Base-by-base conservation (phyloP, 2,113 vertebrate genomes). In the Chionodraco myersi region DNA sequence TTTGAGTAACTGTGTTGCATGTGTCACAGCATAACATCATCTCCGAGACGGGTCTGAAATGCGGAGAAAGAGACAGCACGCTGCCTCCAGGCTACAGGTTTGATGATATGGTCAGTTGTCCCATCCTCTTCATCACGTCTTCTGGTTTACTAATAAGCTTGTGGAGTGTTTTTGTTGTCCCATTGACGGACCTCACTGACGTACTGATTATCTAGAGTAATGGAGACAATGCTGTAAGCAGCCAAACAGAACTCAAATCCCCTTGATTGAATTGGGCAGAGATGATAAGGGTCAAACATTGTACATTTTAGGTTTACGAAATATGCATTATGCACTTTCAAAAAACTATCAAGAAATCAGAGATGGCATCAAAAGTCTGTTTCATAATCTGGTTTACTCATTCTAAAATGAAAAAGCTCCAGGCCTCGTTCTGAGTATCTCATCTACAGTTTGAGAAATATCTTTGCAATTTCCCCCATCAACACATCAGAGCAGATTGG, bases 61-160 rank as follows among this genome's bases (percentile, higher is more conserved):
- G 86, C 81, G 94, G 95, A 65, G 94, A 88, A n/a, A 84, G 79
- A 79, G 94, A 95, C 0, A 77, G 77, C 77, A 91, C 94, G 4
- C 85, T 95, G 54, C 95, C 94, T 53, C 94, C 94, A 3, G 85
- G 72, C 47, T 95, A 94, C 93, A 93, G 93, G 90, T 80, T 77
- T 59, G 51, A 80, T 76, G 82, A 93, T 54, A 74, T 89, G 94
- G 95, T 95, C 85, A 92, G 95, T 94, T 73, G 21, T n/a, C n/a
- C 26, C 2, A 5, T 51, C 47, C 52, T 70, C 51, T 49, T 62
- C 57, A 59, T 58, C 23, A 16, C 53, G 15, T 70, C 44, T 69
- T 76, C 15, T 69, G 44, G 21, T 62, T 59, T 7, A 44, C 6
- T 36, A 5, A 7, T 18, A 11, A 26, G 16, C 30, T 64, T 53